Percentiles rank a stretch among this genome's conserved stretches.
These are phyloP conservation scores for Plusia festucae DNA, from an alignment of 2,888 invertebrate species.

Conservation along the genomic window DNA sequence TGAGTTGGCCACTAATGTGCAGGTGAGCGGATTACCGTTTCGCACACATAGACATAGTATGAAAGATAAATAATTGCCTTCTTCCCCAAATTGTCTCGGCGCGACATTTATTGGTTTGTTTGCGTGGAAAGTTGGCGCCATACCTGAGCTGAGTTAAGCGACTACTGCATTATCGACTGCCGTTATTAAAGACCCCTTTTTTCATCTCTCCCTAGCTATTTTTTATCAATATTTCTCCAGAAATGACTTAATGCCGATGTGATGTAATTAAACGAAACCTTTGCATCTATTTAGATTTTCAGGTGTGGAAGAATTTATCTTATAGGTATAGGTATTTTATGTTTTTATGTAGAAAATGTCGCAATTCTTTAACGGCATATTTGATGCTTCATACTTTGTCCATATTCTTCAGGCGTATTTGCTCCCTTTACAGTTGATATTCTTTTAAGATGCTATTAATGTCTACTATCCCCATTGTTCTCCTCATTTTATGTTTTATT, in stretches of 20 bases:
- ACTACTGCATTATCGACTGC: constrained; percentile 67
- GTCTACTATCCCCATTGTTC: constrained; percentile 30
- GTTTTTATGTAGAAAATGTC: background rate
- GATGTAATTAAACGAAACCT: constrained; percentile 60
- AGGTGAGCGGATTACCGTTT: constrained; percentile 62
- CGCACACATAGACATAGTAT: constrained; percentile 63
- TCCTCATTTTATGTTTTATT: constrained; percentile 34
- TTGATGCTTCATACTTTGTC: constrained; percentile 15
- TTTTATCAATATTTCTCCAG: constrained; percentile 48
- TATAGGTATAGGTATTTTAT: no score
- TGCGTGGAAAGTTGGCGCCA: constrained; percentile 75
- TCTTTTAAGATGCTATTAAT: constrained; percentile 33
- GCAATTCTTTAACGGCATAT: background rate
- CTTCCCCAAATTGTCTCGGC: constrained; percentile 75
- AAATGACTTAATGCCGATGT: constrained; percentile 58
- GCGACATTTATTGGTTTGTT: constrained; percentile 84
- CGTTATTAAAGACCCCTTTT: constrained; percentile 67
- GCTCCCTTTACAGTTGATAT: constrained; percentile 36
- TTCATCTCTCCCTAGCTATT: constrained; percentile 59
- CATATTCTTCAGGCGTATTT: background rate
- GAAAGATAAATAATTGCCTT: constrained; percentile 79
- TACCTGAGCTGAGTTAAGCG: constrained; percentile 71
- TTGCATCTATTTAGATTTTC: constrained; percentile 58
- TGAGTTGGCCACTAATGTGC: constrained; percentile 48
- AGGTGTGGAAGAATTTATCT: constrained; percentile 43